Evolutionary conservation across 2,888 invertebrate genomes (phyloP).

Genomic region (Aleiodes testaceus): DNA sequence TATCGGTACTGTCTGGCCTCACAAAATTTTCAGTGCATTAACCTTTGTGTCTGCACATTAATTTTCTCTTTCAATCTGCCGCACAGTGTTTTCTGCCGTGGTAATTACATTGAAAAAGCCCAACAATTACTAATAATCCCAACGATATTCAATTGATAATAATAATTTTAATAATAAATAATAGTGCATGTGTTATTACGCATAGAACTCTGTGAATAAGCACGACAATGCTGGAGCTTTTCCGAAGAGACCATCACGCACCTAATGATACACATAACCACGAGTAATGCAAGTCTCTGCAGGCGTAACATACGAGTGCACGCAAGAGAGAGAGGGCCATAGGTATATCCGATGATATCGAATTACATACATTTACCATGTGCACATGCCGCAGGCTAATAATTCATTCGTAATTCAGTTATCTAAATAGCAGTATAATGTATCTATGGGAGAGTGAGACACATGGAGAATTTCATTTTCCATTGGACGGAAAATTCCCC

Average conservation of each 20-base stretch:
- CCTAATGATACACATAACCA: slow-evolving; percentile 68
- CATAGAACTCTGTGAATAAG: not conserved
- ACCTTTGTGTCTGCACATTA: slow-evolving; percentile 55
- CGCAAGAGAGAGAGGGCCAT: slow-evolving; percentile 4
- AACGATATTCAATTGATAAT: no score
- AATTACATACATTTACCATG: slow-evolving; percentile 61
- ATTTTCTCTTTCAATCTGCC: slow-evolving; percentile 52
- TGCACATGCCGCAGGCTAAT: slow-evolving; percentile 64
- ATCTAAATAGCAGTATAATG: slow-evolving; percentile 62
- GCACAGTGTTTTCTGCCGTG: not conserved
- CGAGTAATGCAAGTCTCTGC: slow-evolving; percentile 61
- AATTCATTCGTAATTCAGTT: slow-evolving; percentile 70
- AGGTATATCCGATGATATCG: slow-evolving; percentile 55
- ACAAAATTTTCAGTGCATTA: slow-evolving; percentile 51
- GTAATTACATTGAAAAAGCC: not conserved
- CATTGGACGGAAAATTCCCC: not conserved
- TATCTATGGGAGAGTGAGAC: not conserved
- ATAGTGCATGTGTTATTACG: not conserved
- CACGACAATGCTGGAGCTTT: not conserved
- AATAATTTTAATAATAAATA: no score
- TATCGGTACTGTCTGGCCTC: slow-evolving; percentile 38
- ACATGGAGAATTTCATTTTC: slow-evolving; percentile 1
- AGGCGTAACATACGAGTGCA: slow-evolving; percentile 45
- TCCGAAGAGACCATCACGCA: slow-evolving; percentile 51
- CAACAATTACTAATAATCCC: no score